Evolutionary conservation across 2,888 invertebrate genomes (phyloP), one percentile per base, ranked within the genome.

Genomic region (Sarcophaga subvicina): DNA sequence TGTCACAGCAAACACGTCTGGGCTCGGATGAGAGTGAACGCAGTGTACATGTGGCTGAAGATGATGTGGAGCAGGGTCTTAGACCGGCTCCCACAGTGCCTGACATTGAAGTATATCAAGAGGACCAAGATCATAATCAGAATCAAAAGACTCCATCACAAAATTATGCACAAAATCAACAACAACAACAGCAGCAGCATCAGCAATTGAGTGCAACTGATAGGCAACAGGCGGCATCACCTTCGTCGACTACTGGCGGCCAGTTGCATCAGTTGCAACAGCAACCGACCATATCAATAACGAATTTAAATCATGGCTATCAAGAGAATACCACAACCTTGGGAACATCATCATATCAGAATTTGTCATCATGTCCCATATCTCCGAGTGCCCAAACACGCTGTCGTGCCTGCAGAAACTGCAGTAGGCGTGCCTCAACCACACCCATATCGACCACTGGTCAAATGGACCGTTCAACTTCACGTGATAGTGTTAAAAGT

Each of bases 381-480:
- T 90, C 92, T 85, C 90, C 91, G 27, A 91, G 91, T 85, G 91
- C 89, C 49, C 96, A 96, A 86, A 95, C 96, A 91, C 94, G 95
- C 85, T 94, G 94, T 88, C 93, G 94, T 85, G 95, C 96, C 92
- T 93, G 93, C 93, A 95, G 96, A 90, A 95, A 95, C 88, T 96
- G 96, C 94, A 97, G 97, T 91, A 95, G 97, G 87, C 95, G 97
- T 89, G 97, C 97, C 88, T 97, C 97, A n/a, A 96, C 96, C 81
- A 96, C 96, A 88, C 96, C 97, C 67, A 95, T 96, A 83, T 96
- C 96, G 73, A 91, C 88, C 77, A 95, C 96, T 84, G 93, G 96
- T 90, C 96, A 96, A 93, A 95, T 98, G 93, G 97, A 97, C 91
- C 96, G 98, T 90, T 98, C 98, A 90, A 96, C 97, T 88, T 98